Conservation (phyloP, 92 coral and sea anemone species). For the Porites cylindrica region DNA sequence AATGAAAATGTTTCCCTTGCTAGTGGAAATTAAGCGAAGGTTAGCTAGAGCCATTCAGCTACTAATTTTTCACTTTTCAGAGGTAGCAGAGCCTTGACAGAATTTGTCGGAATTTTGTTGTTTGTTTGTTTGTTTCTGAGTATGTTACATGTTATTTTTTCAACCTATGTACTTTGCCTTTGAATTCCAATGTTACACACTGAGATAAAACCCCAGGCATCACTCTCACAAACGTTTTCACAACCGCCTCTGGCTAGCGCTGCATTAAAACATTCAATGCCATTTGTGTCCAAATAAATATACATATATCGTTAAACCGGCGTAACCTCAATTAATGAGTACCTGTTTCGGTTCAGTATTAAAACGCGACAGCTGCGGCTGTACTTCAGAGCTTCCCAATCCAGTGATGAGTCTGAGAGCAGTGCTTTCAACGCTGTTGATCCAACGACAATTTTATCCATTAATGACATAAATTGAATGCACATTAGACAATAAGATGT, state of each 20-base stretch:
- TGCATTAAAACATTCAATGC: neutral
- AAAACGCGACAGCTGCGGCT: slow-evolving; percentile 88
- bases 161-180: too few relatives aligned
- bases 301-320: neutral
- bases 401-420: slow-evolving; percentile 95
- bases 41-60: too few relatives aligned
- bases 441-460: neutral
- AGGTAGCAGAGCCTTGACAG: too few relatives aligned
- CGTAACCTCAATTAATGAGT: neutral
- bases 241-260: too few relatives aligned
- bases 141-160: too few relatives aligned
- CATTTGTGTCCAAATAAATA: neutral
- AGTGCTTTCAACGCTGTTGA: slow-evolving; percentile 91
- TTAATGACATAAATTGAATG: neutral
- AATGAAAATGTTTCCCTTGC: neutral
- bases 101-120: too few relatives aligned
- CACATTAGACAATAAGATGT: neutral
- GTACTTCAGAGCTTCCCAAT: slow-evolving; percentile 92
- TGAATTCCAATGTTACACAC: too few relatives aligned
- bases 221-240: too few relatives aligned
- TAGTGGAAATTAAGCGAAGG: too few relatives aligned
- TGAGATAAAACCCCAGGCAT: too few relatives aligned
- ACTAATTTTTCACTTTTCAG: too few relatives aligned
- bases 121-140: too few relatives aligned
- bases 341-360: slow-evolving; percentile 88